Evolutionary conservation across 1,140 invertebrate genomes (phyloP), one percentile per base, ranked within the genome.

Genomic region (Drosophila nigromelanica): DNA sequence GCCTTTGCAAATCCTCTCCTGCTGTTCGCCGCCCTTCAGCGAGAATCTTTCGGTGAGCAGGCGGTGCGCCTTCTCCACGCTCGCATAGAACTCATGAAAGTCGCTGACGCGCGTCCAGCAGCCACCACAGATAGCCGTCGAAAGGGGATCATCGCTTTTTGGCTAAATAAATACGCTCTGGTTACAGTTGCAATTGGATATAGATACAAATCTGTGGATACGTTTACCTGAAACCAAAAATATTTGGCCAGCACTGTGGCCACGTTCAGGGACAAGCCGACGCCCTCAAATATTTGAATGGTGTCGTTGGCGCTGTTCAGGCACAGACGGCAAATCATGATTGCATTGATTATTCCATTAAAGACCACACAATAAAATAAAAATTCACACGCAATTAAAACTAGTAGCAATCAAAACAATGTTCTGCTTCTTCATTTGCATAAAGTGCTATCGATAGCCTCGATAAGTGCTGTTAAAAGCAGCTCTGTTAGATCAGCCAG

Each of bases 291-390:
- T 48, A 90, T 90, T 24, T 83, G 68, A 42, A 90, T 82, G 7
- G 69, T 73, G 43, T 90, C 82, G 39, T 55, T 67, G 21, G 68
- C 74, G 59, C 66, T 79, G 43, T 90, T 85, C 3, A 91, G 77
- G 63, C 90, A 91, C 80, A 91, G 52, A 14, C 90, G 80, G 77
- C 90, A 91, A 71, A 91, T 91, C 90, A 91, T 91, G 42, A 39
- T 80, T 47, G 21, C 12, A 30, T 42, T 50, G 27, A 47, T 73
- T 48, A 66, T 69, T 50, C 40, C 70, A 83, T 66, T 73, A 24
- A 59, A 60, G 39, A 5, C 24, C 52, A 63, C 14, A 52, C 35
- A 27, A 50, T 37, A 12, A 52, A 67, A 14, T 14, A 52, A 51
- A 59, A 59, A 67, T 30, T 37, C 39, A 21, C 37, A 54, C 50